Conservation (phyloP, 2,888 invertebrate genomes). For the Pristionchus fissidentatus region DNA sequence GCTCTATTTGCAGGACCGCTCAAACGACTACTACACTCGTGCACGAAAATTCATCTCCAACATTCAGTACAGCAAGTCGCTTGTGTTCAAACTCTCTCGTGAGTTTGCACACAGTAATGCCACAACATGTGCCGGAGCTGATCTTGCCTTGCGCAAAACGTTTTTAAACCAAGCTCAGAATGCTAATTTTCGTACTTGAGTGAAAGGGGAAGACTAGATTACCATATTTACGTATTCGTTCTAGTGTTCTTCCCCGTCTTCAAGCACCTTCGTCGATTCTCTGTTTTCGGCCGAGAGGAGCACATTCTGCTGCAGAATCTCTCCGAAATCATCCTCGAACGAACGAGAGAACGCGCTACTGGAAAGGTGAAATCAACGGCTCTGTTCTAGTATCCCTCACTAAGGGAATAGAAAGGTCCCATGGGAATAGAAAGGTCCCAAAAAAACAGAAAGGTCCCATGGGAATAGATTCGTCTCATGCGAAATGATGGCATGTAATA, state of each 20-base stretch:
- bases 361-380: slow-evolving; percentile 40
- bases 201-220: no score
- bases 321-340: slow-evolving; percentile 27
- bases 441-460: no score
- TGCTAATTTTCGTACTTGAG: neutral
- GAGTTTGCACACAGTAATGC: no score
- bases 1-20: slow-evolving; percentile 30
- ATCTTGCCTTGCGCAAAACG: no score
- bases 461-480: no score
- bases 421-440: no score
- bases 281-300: slow-evolving; percentile 25
- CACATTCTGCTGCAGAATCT: slow-evolving; percentile 24
- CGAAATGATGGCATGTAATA: no score
- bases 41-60: slow-evolving; percentile 12
- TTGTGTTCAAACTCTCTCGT: slow-evolving; percentile 39
- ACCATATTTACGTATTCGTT: neutral
- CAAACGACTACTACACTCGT: slow-evolving; percentile 19
- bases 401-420: no score
- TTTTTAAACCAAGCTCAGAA: neutral
- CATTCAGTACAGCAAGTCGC: slow-evolving; percentile 21
- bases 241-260: slow-evolving; percentile 37
- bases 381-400: no score
- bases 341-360: slow-evolving; percentile 2
- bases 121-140: no score
- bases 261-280: slow-evolving; percentile 21